Evolutionary conservation across 1,140 invertebrate species (phyloP).

Genomic region (Diachasmimorpha longicaudata): DNA sequence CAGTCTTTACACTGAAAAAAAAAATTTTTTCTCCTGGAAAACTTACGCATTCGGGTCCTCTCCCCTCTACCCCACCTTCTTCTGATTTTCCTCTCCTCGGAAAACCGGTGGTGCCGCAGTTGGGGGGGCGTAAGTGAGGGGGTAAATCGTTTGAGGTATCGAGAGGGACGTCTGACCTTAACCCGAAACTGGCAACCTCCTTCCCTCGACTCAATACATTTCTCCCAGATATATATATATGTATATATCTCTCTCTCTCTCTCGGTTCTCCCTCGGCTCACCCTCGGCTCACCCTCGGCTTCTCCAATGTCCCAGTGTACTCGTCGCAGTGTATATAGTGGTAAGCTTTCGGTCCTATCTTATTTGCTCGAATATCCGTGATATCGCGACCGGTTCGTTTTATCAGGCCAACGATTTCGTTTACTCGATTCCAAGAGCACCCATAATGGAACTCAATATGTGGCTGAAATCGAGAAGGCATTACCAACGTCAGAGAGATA

Average conservation of each 20-base stretch:
- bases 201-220: constrained; percentile 11
- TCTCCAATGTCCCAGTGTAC: neutral
- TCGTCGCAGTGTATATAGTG: neutral
- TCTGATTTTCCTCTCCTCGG: neutral
- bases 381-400: constrained; percentile 1
- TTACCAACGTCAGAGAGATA: neutral
- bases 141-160: neutral
- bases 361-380: constrained; percentile 9
- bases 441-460: constrained; percentile 6
- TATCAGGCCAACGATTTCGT: constrained; percentile 6
- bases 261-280: neutral
- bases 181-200: constrained; percentile 30
- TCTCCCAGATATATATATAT: neutral
- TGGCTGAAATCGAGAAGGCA: neutral
- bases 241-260: neutral
- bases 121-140: neutral
- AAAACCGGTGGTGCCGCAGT: neutral
- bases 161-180: constrained; percentile 41
- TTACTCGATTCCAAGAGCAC: neutral
- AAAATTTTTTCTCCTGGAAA: too few species aligned
- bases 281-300: too few species aligned
- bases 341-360: neutral
- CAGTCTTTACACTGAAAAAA: too few species aligned
- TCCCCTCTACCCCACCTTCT: neutral
- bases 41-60: too few species aligned